Evolutionary conservation across 2,113 vertebrate genomes (phyloP), one percentile per base, ranked within the genome.

Genomic region (Cairina moschata): DNA sequence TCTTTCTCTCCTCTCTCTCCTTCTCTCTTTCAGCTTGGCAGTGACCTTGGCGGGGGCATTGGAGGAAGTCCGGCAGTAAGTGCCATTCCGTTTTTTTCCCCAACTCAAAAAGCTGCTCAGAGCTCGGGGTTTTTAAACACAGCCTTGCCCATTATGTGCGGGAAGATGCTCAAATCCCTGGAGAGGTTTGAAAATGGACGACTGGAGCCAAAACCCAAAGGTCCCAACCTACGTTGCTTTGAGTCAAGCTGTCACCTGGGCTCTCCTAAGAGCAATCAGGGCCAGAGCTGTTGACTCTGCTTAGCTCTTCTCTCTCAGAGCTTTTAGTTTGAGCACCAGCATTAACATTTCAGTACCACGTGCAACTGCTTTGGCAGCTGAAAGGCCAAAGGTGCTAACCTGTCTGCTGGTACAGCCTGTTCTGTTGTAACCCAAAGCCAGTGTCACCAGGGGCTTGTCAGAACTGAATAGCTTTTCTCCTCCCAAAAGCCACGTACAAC

Each of bases 61-160:
- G 99, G 99, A 98, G 99, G 99, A 98, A 99, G 99, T 98, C 99
- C 99, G 98, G 99, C 99, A 98, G 99, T 99, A 99, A 99, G 99
- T 99, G 97, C 98, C 97, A 97, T 97, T 97, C 93, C 36, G 82
- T 98, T 98, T 97, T 98, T 97, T 97, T 94, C 93, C 94, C 91
- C 91, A 56, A 60, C 94, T 95, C 84, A 77, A 87, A 60, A 83
- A 82, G 93, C 91, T 94, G 96, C 96, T 95, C 69, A 40, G 5
- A 88, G 67, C 95, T 87, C 67, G 82, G 85, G 77, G 78, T 72
- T 94, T 97, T 95, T 69, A 67, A 91, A 32, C 84, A 48, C 25
- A 15, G 26, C 34, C 60, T 76, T 36, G 36, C 87, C 62, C 6
- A 0, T 63, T 65, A 72, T 1, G n/a, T 79, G 86, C 83, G 40